A percentile compares a stretch with the other conserved stretches of the same genome.
phyloP scores from a whole-genome alignment of 2,888 invertebrate species.

The Camponotus fellah region DNA sequence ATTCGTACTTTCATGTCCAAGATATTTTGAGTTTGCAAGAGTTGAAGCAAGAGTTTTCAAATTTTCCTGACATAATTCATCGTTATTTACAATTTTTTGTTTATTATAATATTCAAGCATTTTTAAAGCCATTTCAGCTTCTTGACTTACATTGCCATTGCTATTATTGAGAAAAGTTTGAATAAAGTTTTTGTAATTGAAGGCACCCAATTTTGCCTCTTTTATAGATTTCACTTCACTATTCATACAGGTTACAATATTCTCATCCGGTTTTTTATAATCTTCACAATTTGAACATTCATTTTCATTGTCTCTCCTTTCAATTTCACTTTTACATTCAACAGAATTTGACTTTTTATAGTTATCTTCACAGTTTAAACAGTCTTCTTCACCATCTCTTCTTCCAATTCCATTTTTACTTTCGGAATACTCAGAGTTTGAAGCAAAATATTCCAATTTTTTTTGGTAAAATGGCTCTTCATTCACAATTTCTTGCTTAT shows the following conservation, averaged over 20 bases:
- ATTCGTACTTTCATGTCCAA: not conserved
- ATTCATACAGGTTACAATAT: slow-evolving; percentile 80
- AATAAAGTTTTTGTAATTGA: slow-evolving; percentile 76
- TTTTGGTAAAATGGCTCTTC: slow-evolving; percentile 53
- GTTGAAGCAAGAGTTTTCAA: not conserved
- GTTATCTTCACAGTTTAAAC: not conserved
- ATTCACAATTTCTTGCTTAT: slow-evolving; percentile 37
- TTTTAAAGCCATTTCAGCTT: slow-evolving; percentile 61
- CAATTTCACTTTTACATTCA: not conserved
- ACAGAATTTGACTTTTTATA: not conserved
- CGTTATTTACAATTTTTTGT: slow-evolving; percentile 45
- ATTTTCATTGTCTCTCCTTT: slow-evolving; percentile 73
- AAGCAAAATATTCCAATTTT: slow-evolving; percentile 9
- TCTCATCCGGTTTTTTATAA: slow-evolving; percentile 3
- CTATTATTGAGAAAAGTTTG: slow-evolving; percentile 70
- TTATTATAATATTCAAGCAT: slow-evolving; percentile 64
- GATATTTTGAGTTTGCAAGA: not conserved
- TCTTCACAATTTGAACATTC: not conserved
- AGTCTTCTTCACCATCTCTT: not conserved
- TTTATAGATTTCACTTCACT: slow-evolving; percentile 72
- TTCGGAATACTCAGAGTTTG: not conserved
- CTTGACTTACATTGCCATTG: slow-evolving; percentile 57
- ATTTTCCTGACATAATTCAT: slow-evolving; percentile 53
- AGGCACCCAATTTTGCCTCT: slow-evolving; percentile 58
- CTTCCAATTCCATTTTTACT: not conserved